Evolutionary conservation across 2,888 invertebrate genomes (phyloP).

Genomic region (Meghimatium bilineatum): DNA sequence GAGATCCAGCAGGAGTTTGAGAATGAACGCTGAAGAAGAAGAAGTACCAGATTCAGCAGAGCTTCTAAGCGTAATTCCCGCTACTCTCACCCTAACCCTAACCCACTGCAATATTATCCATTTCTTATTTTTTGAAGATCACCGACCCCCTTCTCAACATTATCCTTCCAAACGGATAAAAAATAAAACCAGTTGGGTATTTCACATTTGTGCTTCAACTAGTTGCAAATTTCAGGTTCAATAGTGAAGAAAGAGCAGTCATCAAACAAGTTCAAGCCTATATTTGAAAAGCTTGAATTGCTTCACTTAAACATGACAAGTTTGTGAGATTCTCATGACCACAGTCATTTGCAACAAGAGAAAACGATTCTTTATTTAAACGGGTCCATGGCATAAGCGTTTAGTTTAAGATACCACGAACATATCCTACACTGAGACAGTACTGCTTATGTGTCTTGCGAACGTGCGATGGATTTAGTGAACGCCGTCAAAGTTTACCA

Average conservation of each 20-base stretch:
- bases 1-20: no score
- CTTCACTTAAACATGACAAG: not conserved
- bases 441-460: not conserved
- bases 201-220: not conserved
- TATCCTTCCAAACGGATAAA: no score
- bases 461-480: not conserved
- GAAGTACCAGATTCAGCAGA: no score
- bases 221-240: not conserved
- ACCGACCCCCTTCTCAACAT: no score
- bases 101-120: no score
- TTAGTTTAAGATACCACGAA: not conserved
- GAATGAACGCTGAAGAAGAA: no score
- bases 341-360: not conserved
- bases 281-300: constrained; percentile 10
- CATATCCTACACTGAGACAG: not conserved
- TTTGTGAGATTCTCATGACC: not conserved
- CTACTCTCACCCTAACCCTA: no score
- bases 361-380: not conserved
- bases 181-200: not conserved
- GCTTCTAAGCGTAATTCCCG: no score
- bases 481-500: constrained; percentile 4
- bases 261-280: not conserved
- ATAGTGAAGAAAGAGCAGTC: not conserved
- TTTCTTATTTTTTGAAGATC: no score
- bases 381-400: not conserved